Conservation (phyloP, 2,888 invertebrate species). For the Napeogenes sylphis region DNA sequence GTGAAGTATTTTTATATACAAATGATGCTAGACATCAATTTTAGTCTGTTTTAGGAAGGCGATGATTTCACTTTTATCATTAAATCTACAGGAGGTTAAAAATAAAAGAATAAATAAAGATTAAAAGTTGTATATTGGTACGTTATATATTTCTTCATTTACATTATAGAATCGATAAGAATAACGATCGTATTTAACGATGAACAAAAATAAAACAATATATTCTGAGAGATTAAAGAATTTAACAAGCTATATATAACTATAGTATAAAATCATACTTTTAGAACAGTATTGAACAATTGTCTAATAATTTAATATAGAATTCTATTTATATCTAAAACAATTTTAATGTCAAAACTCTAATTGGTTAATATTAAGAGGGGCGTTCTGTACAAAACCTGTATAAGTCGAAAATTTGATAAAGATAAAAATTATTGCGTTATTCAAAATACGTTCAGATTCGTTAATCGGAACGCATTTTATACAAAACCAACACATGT, state of each 20-base stretch:
- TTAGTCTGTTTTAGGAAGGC: no score
- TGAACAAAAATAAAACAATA: constrained; percentile 59
- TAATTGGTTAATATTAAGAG: constrained; percentile 45
- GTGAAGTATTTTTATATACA: background rate
- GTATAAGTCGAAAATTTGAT: constrained; percentile 39
- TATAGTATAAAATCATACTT: constrained; percentile 55
- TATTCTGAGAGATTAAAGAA: constrained; percentile 52
- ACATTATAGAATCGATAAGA: constrained; percentile 73
- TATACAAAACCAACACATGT: constrained; percentile 53
- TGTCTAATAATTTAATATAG: constrained; percentile 57
- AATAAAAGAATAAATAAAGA: constrained; percentile 57
- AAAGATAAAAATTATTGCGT: constrained; percentile 45
- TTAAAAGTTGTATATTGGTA: constrained; percentile 79
- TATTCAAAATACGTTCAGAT: constrained; percentile 24
- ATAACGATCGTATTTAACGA: constrained; percentile 62
- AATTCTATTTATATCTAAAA: constrained; percentile 57
- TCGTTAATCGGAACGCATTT: constrained; percentile 19
- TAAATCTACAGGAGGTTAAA: background rate
- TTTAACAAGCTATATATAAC: constrained; percentile 63
- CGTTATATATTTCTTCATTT: constrained; percentile 76
- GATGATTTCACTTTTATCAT: no score
- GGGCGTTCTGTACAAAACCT: constrained; percentile 47
- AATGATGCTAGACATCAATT: no score
- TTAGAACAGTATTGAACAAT: constrained; percentile 75
- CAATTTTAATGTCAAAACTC: constrained; percentile 46